phyloP scores from a whole-genome alignment of 2,888 invertebrate genomes.

The Priocnemis perturbator region DNA sequence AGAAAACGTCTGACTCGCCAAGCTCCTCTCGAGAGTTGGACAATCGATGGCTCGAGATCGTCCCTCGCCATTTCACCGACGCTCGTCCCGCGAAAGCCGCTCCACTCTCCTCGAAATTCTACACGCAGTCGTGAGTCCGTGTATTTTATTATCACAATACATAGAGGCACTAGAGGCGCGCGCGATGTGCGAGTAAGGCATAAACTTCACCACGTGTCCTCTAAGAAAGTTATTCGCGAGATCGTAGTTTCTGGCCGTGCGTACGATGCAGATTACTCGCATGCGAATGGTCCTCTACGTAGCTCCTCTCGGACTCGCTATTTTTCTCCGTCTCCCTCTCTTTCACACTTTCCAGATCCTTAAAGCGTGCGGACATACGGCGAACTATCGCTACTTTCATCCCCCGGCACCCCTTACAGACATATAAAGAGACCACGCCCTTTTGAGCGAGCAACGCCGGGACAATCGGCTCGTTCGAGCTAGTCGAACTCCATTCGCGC shows the following conservation, averaged over 20 bases:
- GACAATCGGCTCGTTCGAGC: too few species aligned
- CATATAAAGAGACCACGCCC: slow-evolving; percentile 29
- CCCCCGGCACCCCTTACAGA: slow-evolving; percentile 10
- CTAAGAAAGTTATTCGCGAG: slow-evolving; percentile 5
- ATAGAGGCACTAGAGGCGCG: too few species aligned
- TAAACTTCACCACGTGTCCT: slow-evolving; percentile 11
- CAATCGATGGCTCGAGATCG: too few species aligned
- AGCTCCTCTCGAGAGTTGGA: too few species aligned
- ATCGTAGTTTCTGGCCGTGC: background rate
- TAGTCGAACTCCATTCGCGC: too few species aligned
- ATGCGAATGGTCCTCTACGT: slow-evolving; percentile 25
- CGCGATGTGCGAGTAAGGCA: too few species aligned
- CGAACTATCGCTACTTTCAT: slow-evolving; percentile 2
- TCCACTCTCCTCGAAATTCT: too few species aligned
- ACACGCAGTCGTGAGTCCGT: too few species aligned
- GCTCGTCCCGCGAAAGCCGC: too few species aligned
- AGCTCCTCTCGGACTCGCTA: slow-evolving; percentile 12
- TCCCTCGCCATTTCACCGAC: too few species aligned
- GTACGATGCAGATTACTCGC: slow-evolving; percentile 8
- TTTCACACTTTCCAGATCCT: slow-evolving; percentile 4
- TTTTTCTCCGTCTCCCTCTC: slow-evolving; percentile 10
- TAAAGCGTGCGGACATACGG: slow-evolving; percentile 9
- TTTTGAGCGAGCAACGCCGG: slow-evolving; percentile 24
- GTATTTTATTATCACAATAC: too few species aligned
- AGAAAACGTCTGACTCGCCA: too few species aligned